Evolutionary conservation across 1,140 invertebrate genomes (phyloP).

Genomic region (Nasonia vitripennis): DNA sequence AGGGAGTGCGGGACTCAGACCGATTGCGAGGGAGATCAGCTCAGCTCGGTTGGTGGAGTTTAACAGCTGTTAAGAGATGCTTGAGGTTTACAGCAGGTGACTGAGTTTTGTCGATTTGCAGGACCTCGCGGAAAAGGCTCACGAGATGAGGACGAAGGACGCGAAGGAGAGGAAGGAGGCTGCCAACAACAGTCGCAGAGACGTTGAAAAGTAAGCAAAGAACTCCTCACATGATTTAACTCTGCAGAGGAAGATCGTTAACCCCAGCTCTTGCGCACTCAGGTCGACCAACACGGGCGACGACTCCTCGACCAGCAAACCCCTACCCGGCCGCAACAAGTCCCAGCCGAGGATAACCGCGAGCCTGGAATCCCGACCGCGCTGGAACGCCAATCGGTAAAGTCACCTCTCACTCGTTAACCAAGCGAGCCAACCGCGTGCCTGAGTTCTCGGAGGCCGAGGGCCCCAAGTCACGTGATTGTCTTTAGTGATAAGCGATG

Average conservation of each 20-base stretch:
- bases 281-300: slow-evolving; percentile 62
- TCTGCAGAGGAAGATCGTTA: not conserved
- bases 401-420: not conserved
- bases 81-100: no score
- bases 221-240: no score
- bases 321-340: slow-evolving; percentile 47
- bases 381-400: slow-evolving; percentile 72
- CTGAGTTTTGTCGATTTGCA: slow-evolving; percentile 33
- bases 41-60: not conserved
- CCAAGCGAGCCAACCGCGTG: no score
- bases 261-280: not conserved
- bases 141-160: slow-evolving; percentile 58
- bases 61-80: no score
- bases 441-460: not conserved
- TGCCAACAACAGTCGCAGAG: slow-evolving; percentile 62
- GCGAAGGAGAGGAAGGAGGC: slow-evolving; percentile 63
- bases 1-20: slow-evolving; percentile 83
- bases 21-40: slow-evolving; percentile 69
- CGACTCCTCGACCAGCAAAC: slow-evolving; percentile 58
- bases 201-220: slow-evolving; percentile 66
- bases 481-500: slow-evolving; percentile 58
- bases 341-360: slow-evolving; percentile 60
- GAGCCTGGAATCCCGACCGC: slow-evolving; percentile 64
- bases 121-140: slow-evolving; percentile 57
- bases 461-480: slow-evolving; percentile 7